Base-by-base conservation (phyloP, 2,113 vertebrate genomes). In the Channa argus region DNA sequence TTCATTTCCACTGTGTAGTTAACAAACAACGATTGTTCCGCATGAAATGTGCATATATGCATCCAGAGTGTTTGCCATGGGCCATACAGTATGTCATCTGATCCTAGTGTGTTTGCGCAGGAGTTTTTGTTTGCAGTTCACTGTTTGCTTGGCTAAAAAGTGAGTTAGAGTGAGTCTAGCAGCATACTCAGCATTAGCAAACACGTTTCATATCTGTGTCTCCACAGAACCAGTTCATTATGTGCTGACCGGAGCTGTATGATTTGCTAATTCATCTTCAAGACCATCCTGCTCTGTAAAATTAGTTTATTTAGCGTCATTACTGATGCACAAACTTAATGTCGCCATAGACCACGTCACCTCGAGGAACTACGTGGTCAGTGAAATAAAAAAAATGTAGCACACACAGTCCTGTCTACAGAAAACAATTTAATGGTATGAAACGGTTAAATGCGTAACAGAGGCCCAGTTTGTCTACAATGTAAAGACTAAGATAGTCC, bases 101-200 rank as follows among this genome's bases (percentile, higher is more conserved):
- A 84, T 80, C 61, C 4, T 12, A 4, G 43, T 53, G 5, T 64
- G 53, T 80, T 78, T 80, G 54, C 62, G 52, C 68, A 6, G 37
- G 38, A 69, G 56, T 11, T 24, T 24, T 24, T 74, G 61, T 85
- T 77, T 77, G 65, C 24, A 6, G 43, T 62, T 44, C 62, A 47
- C 5, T 64, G 34, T 80, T 66, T 63, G 60, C 59, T 46, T 13
- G 13, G 10, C 69, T 58, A 7, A 63, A 15, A 64, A 52, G n/a
- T 34, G 45, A 67, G 33, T 14, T 33, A 0, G 7, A n/a, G 5
- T 60, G 64, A 6, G 3, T 73, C 50, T 60, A 10, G 24, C 24
- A 24, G 24, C 24, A 24, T 24, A 24, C 33, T 41, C 3, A 0
- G 15, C 3, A 33, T 52, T 34, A 73, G 10, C 5, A 2, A 13